These are phyloP conservation scores for Archocentrus centrarchus DNA, from an alignment of 2,113 vertebrate species.

Conservation along the genomic window DNA sequence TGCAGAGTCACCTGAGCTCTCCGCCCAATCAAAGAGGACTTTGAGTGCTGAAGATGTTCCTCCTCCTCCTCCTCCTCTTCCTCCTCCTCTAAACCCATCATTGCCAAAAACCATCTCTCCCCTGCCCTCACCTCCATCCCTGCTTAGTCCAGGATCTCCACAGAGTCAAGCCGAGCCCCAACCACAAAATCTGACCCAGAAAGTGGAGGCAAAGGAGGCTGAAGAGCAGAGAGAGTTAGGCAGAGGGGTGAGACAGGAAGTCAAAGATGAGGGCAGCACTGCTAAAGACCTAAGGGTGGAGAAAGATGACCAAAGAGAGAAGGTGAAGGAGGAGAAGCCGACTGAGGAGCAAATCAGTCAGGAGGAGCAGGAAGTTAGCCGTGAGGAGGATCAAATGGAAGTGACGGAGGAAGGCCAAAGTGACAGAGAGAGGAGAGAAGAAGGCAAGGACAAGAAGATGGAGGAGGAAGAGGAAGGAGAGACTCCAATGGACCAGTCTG, in stretches of 20 bases:
- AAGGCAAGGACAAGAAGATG: slow-evolving; percentile 20
- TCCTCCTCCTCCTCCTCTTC: slow-evolving; percentile 47
- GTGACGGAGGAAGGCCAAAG: slow-evolving; percentile 53
- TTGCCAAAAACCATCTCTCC: slow-evolving; percentile 53
- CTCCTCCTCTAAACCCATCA: slow-evolving; percentile 57
- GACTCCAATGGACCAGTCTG: slow-evolving; percentile 59
- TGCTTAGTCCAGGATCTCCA: slow-evolving; percentile 59
- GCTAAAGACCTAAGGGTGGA: slow-evolving; percentile 33
- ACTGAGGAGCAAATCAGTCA: not conserved
- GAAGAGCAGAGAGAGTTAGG: slow-evolving; percentile 20
- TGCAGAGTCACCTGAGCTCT: slow-evolving; percentile 16
- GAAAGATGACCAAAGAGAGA: slow-evolving; percentile 59
- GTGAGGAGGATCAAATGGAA: slow-evolving; percentile 54
- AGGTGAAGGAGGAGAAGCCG: slow-evolving; percentile 35
- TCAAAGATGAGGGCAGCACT: not conserved
- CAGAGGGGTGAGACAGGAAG: not conserved
- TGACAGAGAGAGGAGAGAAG: not conserved
- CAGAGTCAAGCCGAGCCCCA: slow-evolving; percentile 32
- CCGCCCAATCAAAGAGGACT: slow-evolving; percentile 59
- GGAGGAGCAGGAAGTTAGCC: not conserved
- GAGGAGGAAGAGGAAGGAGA: slow-evolving; percentile 41
- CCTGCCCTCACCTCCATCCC: slow-evolving; percentile 62
- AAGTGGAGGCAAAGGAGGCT: slow-evolving; percentile 17
- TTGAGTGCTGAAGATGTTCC: slow-evolving; percentile 27
- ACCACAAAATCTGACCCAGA: slow-evolving; percentile 39